A percentile compares a stretch with the other conserved stretches of the same genome.
Conservation (phyloP, 2,113 vertebrate species). For the Toxotes jaculatrix region DNA sequence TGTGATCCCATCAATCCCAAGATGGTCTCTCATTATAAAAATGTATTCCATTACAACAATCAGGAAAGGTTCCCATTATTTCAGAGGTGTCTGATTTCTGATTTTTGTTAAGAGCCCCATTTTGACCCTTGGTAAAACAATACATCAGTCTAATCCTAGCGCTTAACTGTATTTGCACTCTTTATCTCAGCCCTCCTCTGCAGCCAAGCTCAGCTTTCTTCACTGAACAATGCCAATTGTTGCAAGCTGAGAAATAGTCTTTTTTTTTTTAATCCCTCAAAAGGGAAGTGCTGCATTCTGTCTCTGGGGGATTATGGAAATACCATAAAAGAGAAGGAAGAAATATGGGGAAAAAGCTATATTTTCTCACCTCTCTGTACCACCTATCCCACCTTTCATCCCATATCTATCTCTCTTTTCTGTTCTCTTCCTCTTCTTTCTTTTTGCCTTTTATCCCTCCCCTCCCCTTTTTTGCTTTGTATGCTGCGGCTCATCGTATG, state of each 20-base stretch:
- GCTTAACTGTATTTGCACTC: slow-evolving; percentile 66
- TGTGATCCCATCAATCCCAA: too few relatives aligned
- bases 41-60: slow-evolving; percentile 34
- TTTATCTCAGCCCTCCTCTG: slow-evolving; percentile 69
- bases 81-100: slow-evolving; percentile 42
- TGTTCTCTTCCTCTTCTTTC: slow-evolving; percentile 34
- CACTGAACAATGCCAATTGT: slow-evolving; percentile 73
- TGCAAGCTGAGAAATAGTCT: slow-evolving; percentile 60
- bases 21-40: not conserved
- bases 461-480: slow-evolving; percentile 58
- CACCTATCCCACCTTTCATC: slow-evolving; percentile 67
- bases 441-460: slow-evolving; percentile 51
- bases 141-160: slow-evolving; percentile 61
- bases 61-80: slow-evolving; percentile 29
- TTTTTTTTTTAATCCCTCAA: slow-evolving; percentile 64
- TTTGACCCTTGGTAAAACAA: slow-evolving; percentile 60
- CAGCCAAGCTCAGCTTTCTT: slow-evolving; percentile 59
- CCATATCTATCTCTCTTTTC: slow-evolving; percentile 41
- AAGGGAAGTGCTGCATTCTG: slow-evolving; percentile 60
- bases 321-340: slow-evolving; percentile 44
- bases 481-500: slow-evolving; percentile 45
- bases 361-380: slow-evolving; percentile 64
- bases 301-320: slow-evolving; percentile 71
- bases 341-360: slow-evolving; percentile 30
- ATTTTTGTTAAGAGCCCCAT: slow-evolving; percentile 20